These are phyloP conservation scores for Anneissia japonica DNA, from an alignment of 35 echinoderm and acorn worm species.

Conservation along the genomic window DNA sequence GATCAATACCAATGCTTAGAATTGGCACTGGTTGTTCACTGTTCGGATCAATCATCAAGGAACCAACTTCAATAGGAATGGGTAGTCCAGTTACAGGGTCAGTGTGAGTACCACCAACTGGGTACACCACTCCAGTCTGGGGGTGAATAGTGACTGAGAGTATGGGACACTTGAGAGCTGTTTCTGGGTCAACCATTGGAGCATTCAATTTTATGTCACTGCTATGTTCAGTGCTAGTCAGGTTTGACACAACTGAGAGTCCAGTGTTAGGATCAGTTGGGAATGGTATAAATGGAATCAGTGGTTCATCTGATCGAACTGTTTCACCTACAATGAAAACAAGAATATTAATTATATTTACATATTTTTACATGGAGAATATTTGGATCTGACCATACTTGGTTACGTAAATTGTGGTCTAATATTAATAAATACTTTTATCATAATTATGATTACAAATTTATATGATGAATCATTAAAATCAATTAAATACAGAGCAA, in stretches of 20 bases:
- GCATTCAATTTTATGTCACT: slow-evolving; percentile 73
- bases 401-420: no score
- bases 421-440: no score
- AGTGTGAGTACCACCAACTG: slow-evolving; percentile 83
- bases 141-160: slow-evolving; percentile 89
- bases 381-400: no score
- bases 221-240: slow-evolving; percentile 50
- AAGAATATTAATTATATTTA: no score
- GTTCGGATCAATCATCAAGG: slow-evolving; percentile 89
- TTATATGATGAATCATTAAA: no score
- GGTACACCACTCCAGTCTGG: slow-evolving; percentile 84
- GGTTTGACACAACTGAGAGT: slow-evolving; percentile 38
- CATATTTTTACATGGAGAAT: no score
- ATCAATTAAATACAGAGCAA: no score
- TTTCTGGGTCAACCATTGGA: slow-evolving; percentile 63
- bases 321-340: slow-evolving; percentile 57
- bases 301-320: slow-evolving; percentile 61
- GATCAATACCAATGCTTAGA: slow-evolving; percentile 69
- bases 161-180: slow-evolving; percentile 82
- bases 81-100: slow-evolving; percentile 92
- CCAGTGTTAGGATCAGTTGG: slow-evolving; percentile 67
- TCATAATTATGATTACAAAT: no score
- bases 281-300: slow-evolving; percentile 91
- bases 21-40: slow-evolving; percentile 90
- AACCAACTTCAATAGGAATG: slow-evolving; percentile 80